Evolutionary conservation across 2,888 invertebrate species (phyloP).

Genomic region (Mesoligia furuncula): DNA sequence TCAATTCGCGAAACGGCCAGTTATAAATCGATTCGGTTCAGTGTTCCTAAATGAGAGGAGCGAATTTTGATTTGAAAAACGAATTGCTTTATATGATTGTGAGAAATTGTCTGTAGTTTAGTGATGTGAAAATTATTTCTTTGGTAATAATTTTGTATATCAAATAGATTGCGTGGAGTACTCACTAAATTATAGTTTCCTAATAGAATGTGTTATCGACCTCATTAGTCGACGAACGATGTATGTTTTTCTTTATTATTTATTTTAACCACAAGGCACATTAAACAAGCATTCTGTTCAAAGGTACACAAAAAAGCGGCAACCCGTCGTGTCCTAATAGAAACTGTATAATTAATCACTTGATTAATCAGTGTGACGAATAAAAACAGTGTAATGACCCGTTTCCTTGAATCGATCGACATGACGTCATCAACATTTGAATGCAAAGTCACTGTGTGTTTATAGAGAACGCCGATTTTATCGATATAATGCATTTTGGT

Average conservation of each 20-base stretch:
- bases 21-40: constrained; percentile 74
- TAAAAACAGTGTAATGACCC: constrained; percentile 90
- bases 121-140: constrained; percentile 14
- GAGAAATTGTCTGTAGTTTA: constrained; percentile 2
- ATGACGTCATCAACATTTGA: constrained; percentile 88
- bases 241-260: constrained; percentile 66
- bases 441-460: constrained; percentile 85
- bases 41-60: constrained; percentile 63
- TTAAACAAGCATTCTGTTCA: constrained; percentile 70
- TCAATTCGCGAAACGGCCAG: constrained; percentile 79
- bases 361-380: constrained; percentile 90
- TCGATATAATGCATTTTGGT: constrained; percentile 73
- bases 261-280: constrained; percentile 65
- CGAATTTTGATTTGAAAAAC: constrained; percentile 42
- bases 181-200: constrained; percentile 30
- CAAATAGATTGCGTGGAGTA: constrained; percentile 28
- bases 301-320: constrained; percentile 78
- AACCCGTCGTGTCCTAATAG: constrained; percentile 82
- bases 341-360: constrained; percentile 89
- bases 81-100: constrained; percentile 9
- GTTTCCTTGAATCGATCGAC: constrained; percentile 88
- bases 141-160: constrained; percentile 14
- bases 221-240: constrained; percentile 56
- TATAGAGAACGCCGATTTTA: constrained; percentile 74
- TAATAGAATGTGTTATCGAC: constrained; percentile 51